A percentile compares a stretch with the other conserved stretches of the same genome.
Evolutionary conservation across 2,797 vertebrate species (phyloP).

Genomic region (Danionella dracula): DNA sequence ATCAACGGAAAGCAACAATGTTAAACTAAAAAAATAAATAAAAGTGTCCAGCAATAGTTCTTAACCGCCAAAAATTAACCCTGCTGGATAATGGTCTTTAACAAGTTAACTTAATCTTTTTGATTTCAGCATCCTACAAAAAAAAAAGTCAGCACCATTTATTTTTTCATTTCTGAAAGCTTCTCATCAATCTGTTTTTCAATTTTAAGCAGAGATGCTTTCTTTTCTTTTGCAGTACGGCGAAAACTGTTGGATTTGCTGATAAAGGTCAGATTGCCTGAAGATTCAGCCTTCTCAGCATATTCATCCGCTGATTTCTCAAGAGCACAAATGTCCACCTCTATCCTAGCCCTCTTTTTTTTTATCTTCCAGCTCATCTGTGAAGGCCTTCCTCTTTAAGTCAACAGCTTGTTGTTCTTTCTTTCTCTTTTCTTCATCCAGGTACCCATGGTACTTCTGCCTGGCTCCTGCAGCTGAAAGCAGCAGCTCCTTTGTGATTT

Average conservation of each 20-base stretch:
- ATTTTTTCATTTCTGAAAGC: neutral
- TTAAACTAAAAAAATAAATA: neutral
- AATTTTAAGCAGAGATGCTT: constrained; percentile 14
- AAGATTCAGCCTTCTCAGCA: constrained; percentile 18
- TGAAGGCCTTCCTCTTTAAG: constrained; percentile 10
- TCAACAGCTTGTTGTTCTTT: constrained; percentile 10
- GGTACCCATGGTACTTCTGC: constrained; percentile 22
- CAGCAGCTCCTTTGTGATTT: constrained; percentile 33
- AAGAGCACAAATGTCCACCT: constrained; percentile 25
- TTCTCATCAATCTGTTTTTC: constrained; percentile 16
- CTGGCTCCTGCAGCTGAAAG: constrained; percentile 20
- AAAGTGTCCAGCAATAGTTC: neutral
- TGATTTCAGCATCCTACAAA: neutral
- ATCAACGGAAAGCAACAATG: neutral
- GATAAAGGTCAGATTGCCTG: neutral
- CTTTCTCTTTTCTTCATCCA: constrained; percentile 31
- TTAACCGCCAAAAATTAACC: neutral
- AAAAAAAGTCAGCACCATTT: neutral
- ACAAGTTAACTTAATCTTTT: neutral
- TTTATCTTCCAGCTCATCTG: constrained; percentile 32
- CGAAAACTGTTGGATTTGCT: constrained; percentile 30
- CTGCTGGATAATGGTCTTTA: neutral
- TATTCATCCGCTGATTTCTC: constrained; percentile 32
- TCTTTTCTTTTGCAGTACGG: constrained; percentile 30
- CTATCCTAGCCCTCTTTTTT: constrained; percentile 33